Conservation (phyloP, 2,888 invertebrate genomes). For the Diabrotica balteata region DNA sequence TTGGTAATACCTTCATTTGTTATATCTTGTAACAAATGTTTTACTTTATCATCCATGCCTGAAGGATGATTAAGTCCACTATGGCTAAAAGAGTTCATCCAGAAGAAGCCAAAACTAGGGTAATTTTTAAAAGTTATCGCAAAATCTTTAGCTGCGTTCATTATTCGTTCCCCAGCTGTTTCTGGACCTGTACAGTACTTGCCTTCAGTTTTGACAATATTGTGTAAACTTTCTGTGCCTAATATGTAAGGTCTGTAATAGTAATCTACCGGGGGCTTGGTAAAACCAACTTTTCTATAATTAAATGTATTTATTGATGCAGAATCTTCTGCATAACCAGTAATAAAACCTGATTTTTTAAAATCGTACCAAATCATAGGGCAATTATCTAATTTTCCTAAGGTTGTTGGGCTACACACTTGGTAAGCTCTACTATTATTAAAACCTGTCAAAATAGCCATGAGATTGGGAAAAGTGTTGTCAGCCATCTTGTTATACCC, state of each 20-base stretch:
- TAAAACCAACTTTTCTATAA: slow-evolving; percentile 74
- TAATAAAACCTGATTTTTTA: slow-evolving; percentile 73
- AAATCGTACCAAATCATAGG: slow-evolving; percentile 81
- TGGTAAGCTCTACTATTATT: slow-evolving; percentile 59
- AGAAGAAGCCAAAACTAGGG: slow-evolving; percentile 78
- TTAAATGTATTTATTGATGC: slow-evolving; percentile 77
- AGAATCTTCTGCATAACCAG: slow-evolving; percentile 81
- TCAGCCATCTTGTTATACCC: slow-evolving; percentile 75
- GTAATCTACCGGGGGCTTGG: slow-evolving; percentile 78
- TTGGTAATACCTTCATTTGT: slow-evolving; percentile 68
- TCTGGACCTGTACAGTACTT: slow-evolving; percentile 69
- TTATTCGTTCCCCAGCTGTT: slow-evolving; percentile 71
- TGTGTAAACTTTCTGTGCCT: slow-evolving; percentile 68
- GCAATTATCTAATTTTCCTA: slow-evolving; percentile 71
- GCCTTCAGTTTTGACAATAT: slow-evolving; percentile 62
- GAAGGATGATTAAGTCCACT: slow-evolving; percentile 72
- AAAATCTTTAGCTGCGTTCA: slow-evolving; percentile 74
- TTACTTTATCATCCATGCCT: slow-evolving; percentile 69
- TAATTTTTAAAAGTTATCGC: slow-evolving; percentile 67
- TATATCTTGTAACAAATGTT: slow-evolving; percentile 67
- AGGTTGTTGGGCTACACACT: slow-evolving; percentile 62
- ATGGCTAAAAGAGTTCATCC: slow-evolving; percentile 81
- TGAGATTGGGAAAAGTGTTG: slow-evolving; percentile 88
- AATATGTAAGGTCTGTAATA: slow-evolving; percentile 78
- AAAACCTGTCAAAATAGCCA: slow-evolving; percentile 74